Evolutionary conservation across 2,113 vertebrate species (phyloP).

Genomic region (Mesembrinibis cayennensis): DNA sequence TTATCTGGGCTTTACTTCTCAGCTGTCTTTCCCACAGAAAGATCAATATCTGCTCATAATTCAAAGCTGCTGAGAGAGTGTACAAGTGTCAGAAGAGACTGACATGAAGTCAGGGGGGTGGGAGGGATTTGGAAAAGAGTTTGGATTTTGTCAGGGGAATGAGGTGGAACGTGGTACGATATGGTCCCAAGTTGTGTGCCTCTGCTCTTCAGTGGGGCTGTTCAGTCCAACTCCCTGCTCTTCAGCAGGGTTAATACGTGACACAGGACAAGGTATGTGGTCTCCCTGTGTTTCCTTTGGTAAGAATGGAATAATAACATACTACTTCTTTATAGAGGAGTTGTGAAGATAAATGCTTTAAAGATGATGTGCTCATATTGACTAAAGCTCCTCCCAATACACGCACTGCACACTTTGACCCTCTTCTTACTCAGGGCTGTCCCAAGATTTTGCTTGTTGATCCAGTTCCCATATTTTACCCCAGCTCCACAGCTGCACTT

Average conservation of each 20-base stretch:
- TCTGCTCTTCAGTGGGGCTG: neutral
- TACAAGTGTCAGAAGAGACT: neutral
- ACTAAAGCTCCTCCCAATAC: neutral
- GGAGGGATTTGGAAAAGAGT: neutral
- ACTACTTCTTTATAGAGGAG: neutral
- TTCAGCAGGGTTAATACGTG: neutral
- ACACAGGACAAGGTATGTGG: neutral
- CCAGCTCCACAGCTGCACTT: neutral
- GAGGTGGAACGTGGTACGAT: fast-evolving
- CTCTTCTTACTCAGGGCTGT: neutral
- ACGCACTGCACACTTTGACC: neutral
- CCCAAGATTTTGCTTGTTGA: neutral
- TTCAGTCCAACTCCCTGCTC: neutral
- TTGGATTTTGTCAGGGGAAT: neutral
- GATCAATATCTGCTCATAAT: neutral
- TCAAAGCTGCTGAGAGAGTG: neutral
- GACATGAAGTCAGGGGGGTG: neutral
- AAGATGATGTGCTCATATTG: neutral
- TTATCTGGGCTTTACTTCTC: neutral
- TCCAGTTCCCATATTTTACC: neutral
- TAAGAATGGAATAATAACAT: neutral
- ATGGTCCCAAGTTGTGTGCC: neutral
- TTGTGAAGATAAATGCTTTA: neutral
- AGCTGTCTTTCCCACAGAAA: neutral
- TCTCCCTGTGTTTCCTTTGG: neutral